These are phyloP conservation scores for Albula goreensis DNA, from an alignment of 2,113 vertebrate genomes.

Conservation along the genomic window DNA sequence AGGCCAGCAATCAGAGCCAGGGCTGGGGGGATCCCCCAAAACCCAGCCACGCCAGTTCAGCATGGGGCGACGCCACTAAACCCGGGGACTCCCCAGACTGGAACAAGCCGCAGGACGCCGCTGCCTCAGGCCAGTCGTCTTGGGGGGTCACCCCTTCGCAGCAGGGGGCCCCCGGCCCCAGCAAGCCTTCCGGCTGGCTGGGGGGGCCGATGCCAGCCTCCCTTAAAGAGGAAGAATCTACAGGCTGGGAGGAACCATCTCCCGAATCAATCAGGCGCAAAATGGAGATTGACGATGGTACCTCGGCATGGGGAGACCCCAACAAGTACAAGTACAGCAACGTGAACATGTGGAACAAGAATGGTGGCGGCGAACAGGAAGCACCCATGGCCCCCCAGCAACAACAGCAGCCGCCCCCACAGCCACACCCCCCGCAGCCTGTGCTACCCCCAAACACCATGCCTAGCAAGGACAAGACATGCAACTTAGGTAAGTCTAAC, in stretches of 20 bases:
- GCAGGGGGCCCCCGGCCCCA: neutral
- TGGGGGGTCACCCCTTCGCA: conserved; percentile 67
- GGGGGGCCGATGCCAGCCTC: conserved; percentile 83
- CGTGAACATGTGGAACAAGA: conserved; percentile 95
- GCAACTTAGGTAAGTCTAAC: conserved; percentile 72
- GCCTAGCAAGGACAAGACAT: conserved; percentile 76
- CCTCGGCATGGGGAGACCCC: conserved; percentile 95
- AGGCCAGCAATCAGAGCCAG: conserved; percentile 65
- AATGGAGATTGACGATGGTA: conserved; percentile 97
- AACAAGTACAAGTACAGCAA: conserved; percentile 82
- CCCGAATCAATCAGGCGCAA: conserved; percentile 91
- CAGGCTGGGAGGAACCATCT: conserved; percentile 96
- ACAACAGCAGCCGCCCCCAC: neutral
- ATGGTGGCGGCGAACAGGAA: conserved; percentile 81
- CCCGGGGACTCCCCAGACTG: conserved; percentile 79
- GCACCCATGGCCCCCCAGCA: conserved; percentile 71
- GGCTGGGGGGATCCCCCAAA: conserved; percentile 81
- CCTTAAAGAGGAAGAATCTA: conserved; percentile 81
- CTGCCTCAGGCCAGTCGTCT: conserved; percentile 58
- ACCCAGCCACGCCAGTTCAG: conserved; percentile 68
- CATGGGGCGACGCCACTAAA: conserved; percentile 73
- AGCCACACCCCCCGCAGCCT: conserved; percentile 15
- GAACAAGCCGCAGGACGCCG: conserved; percentile 82
- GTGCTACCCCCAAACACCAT: conserved; percentile 65
- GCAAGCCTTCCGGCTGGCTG: conserved; percentile 80